These are phyloP conservation scores for Tolmerus cingulatus DNA, from an alignment of 2,888 invertebrate genomes.

Conservation along the genomic window DNA sequence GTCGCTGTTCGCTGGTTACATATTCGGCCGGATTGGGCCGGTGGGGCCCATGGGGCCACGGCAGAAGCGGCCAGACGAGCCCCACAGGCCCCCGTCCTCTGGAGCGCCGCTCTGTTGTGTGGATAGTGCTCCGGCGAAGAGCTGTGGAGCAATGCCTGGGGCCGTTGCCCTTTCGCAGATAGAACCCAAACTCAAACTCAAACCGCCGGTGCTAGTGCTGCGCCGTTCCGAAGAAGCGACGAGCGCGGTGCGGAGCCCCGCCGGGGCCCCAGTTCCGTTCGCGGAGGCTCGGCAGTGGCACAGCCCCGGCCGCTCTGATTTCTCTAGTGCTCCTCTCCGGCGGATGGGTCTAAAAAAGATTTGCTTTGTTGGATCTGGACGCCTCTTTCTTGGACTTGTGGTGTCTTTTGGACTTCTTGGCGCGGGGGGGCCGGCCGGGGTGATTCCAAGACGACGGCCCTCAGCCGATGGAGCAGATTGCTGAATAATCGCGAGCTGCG, in stretches of 20 bases:
- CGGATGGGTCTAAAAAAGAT: background rate
- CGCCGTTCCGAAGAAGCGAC: background rate
- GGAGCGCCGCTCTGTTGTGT: background rate
- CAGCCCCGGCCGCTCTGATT: background rate
- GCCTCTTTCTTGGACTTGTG: background rate
- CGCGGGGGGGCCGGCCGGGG: background rate
- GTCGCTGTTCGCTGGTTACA: background rate
- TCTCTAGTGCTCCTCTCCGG: background rate
- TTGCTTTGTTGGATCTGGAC: background rate
- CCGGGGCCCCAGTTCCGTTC: background rate
- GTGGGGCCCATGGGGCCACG: background rate
- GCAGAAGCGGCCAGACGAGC: background rate
- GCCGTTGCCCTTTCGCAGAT: slow-evolving; percentile 31
- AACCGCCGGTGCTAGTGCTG: background rate
- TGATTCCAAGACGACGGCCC: background rate
- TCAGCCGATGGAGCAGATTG: background rate
- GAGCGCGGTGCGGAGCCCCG: background rate
- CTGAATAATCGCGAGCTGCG: background rate
- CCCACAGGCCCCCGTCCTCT: background rate
- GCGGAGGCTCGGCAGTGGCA: background rate
- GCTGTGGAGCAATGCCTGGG: slow-evolving; percentile 19
- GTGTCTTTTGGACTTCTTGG: background rate
- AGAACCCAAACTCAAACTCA: slow-evolving; percentile 1
- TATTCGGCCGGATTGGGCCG: slow-evolving; percentile 5
- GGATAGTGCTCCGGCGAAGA: background rate